Percentiles rank a stretch among this genome's conserved stretches.
These are phyloP conservation scores for Aplochiton taeniatus DNA, from an alignment of 2,797 vertebrate species.

Conservation along the genomic window DNA sequence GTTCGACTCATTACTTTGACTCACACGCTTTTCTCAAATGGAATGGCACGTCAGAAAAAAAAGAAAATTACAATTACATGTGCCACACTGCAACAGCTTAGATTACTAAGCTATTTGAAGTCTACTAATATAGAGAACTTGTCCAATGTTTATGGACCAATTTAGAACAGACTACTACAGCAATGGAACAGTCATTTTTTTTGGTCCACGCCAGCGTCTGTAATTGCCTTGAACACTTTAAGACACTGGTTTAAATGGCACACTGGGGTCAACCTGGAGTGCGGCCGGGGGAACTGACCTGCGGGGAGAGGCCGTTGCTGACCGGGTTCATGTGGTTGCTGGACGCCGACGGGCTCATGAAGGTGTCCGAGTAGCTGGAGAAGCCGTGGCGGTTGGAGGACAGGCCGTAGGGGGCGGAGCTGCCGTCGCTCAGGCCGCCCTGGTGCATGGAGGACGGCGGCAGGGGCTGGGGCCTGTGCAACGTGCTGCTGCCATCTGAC, in stretches of 20 bases:
- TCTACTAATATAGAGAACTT: neutral
- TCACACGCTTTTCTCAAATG: slow-evolving; percentile 59
- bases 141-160: too few relatives aligned
- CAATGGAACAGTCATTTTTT: too few relatives aligned
- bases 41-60: slow-evolving; percentile 64
- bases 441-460: slow-evolving; percentile 96
- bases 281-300: slow-evolving; percentile 74
- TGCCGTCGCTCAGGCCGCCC: slow-evolving; percentile 76
- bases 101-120: neutral
- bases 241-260: too few relatives aligned
- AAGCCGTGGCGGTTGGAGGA: slow-evolving; percentile 85
- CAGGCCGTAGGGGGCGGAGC: slow-evolving; percentile 85
- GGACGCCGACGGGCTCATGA: slow-evolving; percentile 87
- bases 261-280: too few relatives aligned
- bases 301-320: slow-evolving; percentile 92
- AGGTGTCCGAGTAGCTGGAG: slow-evolving; percentile 92
- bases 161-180: too few relatives aligned
- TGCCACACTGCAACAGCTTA: slow-evolving; percentile 10
- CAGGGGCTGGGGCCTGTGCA: slow-evolving; percentile 92
- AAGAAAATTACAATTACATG: slow-evolving; percentile 59
- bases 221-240: too few relatives aligned
- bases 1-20: slow-evolving; percentile 59
- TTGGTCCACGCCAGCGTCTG: too few relatives aligned
- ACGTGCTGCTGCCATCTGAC: slow-evolving; percentile 84
- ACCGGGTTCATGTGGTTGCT: slow-evolving; percentile 92